These are phyloP conservation scores for Halyomorpha halys DNA, from an alignment of 1,140 invertebrate species.

Conservation along the genomic window DNA sequence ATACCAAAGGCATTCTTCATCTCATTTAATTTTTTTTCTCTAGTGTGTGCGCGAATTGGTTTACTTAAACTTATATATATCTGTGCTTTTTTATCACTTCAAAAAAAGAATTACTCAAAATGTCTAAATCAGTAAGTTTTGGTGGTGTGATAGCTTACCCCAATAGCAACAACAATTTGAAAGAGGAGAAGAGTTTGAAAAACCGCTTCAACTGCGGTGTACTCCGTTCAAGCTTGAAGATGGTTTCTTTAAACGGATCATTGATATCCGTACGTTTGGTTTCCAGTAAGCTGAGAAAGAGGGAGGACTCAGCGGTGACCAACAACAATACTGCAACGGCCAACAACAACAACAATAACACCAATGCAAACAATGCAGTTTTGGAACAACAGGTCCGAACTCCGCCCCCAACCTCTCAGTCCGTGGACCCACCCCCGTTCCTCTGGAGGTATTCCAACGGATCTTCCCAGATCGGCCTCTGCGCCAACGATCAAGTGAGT, in stretches of 20 bases:
- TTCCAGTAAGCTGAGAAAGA: conserved; percentile 73
- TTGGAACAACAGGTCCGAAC: conserved; percentile 22
- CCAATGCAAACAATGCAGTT: conserved; percentile 27
- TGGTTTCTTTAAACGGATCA: conserved; percentile 63
- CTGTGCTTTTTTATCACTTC: neutral
- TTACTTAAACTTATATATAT: neutral
- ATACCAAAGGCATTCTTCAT: conserved; percentile 24
- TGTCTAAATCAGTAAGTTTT: conserved; percentile 29
- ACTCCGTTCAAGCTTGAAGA: conserved; percentile 36
- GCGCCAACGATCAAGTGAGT: conserved; percentile 63
- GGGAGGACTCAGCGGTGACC: conserved; percentile 48
- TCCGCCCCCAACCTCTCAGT: conserved; percentile 26
- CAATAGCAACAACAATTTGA: conserved; percentile 23
- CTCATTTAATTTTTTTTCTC: conserved; percentile 2
- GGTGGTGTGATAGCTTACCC: conserved; percentile 32
- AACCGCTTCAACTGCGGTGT: conserved; percentile 33
- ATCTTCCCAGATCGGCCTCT: conserved; percentile 53
- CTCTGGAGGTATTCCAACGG: conserved; percentile 62
- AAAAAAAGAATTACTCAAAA: conserved; percentile 9
- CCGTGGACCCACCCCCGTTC: conserved; percentile 46
- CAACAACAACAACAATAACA: conserved; percentile 29
- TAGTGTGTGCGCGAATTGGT: neutral
- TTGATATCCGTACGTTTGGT: conserved; percentile 76
- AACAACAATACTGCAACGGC: conserved; percentile 23
- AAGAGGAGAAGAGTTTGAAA: conserved; percentile 30